Percentiles rank a stretch among this genome's conserved stretches.
Evolutionary conservation across 2,797 vertebrate genomes (phyloP).

Genomic region (Setipinna tenuifilis): DNA sequence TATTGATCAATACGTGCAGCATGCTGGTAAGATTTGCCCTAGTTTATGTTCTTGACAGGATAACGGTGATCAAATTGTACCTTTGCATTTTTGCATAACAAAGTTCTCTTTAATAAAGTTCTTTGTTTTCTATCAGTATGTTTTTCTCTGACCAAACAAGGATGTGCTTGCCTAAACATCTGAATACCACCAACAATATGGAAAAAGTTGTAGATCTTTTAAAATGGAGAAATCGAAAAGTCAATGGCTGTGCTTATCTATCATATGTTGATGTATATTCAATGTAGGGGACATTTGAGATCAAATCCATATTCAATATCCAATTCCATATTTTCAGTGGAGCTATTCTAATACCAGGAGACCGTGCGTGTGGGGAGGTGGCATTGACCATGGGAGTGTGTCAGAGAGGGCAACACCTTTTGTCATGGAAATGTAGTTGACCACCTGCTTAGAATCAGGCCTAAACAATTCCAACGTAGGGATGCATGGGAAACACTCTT

Average conservation of each 20-base stretch:
- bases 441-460: constrained; percentile 72
- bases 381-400: constrained; percentile 25
- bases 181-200: background rate
- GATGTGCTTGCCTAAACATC: background rate
- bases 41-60: too few species aligned
- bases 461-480: constrained; percentile 52
- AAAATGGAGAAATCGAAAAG: background rate
- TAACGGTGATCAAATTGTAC: too few species aligned
- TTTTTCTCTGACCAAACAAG: too few species aligned
- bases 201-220: background rate
- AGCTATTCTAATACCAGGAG: background rate
- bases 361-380: background rate
- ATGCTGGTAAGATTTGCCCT: background rate
- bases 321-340: background rate
- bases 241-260: background rate
- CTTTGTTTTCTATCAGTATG: too few species aligned
- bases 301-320: too few species aligned
- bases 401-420: constrained; percentile 58
- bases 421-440: constrained; percentile 67
- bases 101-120: too few species aligned
- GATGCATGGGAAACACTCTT: constrained; percentile 41
- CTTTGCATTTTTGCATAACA: too few species aligned
- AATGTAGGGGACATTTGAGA: background rate
- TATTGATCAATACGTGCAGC: background rate
- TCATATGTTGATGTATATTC: background rate